Evolutionary conservation across 2,797 vertebrate species (phyloP).

Genomic region (Scarus forsteni): DNA sequence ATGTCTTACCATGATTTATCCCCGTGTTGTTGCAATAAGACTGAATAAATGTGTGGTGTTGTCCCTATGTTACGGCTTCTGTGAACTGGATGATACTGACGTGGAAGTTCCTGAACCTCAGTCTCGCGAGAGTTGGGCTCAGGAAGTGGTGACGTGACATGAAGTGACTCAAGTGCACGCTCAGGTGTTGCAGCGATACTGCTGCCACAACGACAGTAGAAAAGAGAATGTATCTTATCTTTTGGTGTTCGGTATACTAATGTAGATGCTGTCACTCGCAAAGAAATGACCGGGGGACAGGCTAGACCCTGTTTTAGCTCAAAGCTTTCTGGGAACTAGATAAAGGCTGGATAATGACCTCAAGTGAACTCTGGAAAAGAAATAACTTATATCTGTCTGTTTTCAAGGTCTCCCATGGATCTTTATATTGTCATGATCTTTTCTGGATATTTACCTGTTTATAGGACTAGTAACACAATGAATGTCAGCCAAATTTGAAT

Average conservation of each 20-base stretch:
- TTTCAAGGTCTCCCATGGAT: too few species aligned
- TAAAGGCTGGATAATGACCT: too few species aligned
- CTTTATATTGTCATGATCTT: too few species aligned
- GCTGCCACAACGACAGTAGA: background rate
- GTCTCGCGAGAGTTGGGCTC: constrained; percentile 66
- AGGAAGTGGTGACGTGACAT: constrained; percentile 70
- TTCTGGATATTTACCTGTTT: too few species aligned
- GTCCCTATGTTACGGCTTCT: constrained; percentile 44
- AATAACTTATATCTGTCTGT: too few species aligned
- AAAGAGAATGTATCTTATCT: background rate
- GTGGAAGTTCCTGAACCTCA: constrained; percentile 93
- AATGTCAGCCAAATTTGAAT: too few species aligned
- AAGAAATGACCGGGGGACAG: too few species aligned
- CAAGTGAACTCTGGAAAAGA: too few species aligned
- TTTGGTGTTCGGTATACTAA: background rate
- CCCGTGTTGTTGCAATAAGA: constrained; percentile 58
- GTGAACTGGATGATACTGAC: constrained; percentile 82
- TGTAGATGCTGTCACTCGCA: background rate
- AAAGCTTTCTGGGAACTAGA: too few species aligned
- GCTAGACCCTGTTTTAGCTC: too few species aligned
- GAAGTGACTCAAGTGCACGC: background rate
- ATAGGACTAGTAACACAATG: too few species aligned
- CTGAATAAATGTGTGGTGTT: constrained; percentile 30
- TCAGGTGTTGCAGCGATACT: background rate
- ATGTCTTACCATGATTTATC: constrained; percentile 78